A percentile compares a stretch with the other conserved stretches of the same genome.
These are phyloP conservation scores for Cervus canadensis DNA, from an alignment of 2,113 vertebrate species.

Conservation along the genomic window DNA sequence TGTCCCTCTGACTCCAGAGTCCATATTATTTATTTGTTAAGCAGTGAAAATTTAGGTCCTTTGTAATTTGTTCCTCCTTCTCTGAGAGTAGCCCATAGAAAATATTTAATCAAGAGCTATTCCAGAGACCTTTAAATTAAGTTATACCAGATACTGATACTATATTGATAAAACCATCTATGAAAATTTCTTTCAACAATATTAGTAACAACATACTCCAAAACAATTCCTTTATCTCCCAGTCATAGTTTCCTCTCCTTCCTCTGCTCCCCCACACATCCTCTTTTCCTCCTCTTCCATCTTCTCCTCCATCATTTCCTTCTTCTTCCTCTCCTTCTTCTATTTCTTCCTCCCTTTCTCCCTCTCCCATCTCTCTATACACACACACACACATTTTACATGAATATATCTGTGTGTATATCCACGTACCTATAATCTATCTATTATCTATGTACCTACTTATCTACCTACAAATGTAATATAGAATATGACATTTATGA, in stretches of 20 bases:
- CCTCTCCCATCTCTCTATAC: neutral
- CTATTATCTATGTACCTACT: neutral
- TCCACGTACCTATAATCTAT: neutral
- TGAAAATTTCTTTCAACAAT: neutral
- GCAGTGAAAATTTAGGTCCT: neutral
- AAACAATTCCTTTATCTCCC: neutral
- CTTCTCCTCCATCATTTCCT: neutral
- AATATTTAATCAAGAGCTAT: neutral
- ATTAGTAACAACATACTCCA: neutral
- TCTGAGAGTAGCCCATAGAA: neutral
- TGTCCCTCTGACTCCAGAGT: neutral
- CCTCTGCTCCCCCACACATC: fast-evolving
- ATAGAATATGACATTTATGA: neutral
- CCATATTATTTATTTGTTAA: neutral
- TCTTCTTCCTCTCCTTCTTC: neutral
- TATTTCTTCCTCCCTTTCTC: neutral
- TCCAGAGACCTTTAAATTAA: neutral
- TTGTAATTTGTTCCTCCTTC: neutral
- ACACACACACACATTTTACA: neutral
- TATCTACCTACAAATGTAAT: neutral
- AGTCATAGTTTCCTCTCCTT: neutral
- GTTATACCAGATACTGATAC: neutral
- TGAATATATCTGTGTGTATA: neutral
- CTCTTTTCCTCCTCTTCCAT: neutral
- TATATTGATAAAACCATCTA: neutral